Percentiles rank a stretch among this genome's conserved stretches.
These are phyloP conservation scores for Unio delphinus DNA, from an alignment of 2,888 invertebrate species.

Conservation along the genomic window DNA sequence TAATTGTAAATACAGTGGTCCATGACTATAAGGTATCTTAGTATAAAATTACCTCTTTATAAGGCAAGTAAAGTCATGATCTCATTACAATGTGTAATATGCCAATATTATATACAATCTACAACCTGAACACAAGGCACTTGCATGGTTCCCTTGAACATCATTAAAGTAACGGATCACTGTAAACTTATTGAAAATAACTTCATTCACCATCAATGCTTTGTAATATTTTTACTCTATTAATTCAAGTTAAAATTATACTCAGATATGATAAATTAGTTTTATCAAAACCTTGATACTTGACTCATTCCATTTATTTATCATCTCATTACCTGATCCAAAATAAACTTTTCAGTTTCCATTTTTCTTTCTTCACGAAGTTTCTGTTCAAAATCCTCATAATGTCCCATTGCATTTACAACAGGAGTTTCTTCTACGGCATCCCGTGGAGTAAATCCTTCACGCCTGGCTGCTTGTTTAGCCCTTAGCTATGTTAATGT, in stretches of 20 bases:
- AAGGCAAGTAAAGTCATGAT: too few species aligned
- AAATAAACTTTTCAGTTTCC: constrained; percentile 18
- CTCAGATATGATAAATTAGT: background rate
- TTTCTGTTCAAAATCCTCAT: constrained; percentile 21
- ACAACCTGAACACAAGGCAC: too few species aligned
- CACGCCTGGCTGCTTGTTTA: too few species aligned
- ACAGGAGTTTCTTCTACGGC: constrained; percentile 11
- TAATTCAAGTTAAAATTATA: background rate
- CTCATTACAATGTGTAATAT: too few species aligned
- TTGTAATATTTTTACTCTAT: background rate
- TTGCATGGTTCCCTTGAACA: background rate
- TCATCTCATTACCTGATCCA: constrained; percentile 23
- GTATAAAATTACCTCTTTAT: too few species aligned
- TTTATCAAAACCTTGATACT: constrained; percentile 1
- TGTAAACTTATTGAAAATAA: background rate
- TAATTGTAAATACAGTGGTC: too few species aligned
- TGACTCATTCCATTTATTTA: background rate
- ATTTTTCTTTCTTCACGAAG: constrained; percentile 17
- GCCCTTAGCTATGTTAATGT: too few species aligned
- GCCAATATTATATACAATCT: too few species aligned
- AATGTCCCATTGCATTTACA: constrained; percentile 24
- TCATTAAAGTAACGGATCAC: background rate
- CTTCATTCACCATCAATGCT: background rate
- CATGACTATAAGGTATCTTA: too few species aligned
- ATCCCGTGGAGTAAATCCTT: too few species aligned